Conservation (phyloP, 2,797 vertebrate genomes). For the Picus viridis region DNA sequence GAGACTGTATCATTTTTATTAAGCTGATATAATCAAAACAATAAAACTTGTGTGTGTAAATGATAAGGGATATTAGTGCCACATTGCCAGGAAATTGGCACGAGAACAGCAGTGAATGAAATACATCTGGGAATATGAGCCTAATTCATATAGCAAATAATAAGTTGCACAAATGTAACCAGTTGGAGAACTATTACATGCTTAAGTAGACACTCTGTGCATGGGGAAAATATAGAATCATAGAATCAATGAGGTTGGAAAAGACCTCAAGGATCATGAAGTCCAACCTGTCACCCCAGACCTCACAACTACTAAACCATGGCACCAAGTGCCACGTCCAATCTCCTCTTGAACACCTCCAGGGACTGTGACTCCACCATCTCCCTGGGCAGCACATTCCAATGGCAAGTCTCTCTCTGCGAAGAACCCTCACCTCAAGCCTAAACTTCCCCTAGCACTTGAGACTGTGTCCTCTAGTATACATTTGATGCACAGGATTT, state of each 20-base stretch:
- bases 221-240: not conserved
- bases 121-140: slow-evolving; percentile 49
- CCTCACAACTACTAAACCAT: too few relatives aligned
- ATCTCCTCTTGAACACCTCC: too few relatives aligned
- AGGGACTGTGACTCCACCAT: too few relatives aligned
- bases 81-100: slow-evolving; percentile 21
- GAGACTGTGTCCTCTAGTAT: not conserved
- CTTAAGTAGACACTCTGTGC: not conserved
- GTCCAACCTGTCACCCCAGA: too few relatives aligned
- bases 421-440: too few relatives aligned
- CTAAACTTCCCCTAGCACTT: too few relatives aligned
- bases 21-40: slow-evolving; percentile 12
- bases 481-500: not conserved
- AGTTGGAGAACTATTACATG: slow-evolving; percentile 7
- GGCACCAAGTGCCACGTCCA: too few relatives aligned
- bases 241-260: too few relatives aligned
- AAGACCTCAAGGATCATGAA: too few relatives aligned
- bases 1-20: slow-evolving; percentile 3
- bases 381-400: too few relatives aligned
- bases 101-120: slow-evolving; percentile 10
- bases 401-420: too few relatives aligned
- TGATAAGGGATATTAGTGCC: slow-evolving; percentile 26
- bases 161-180: slow-evolving; percentile 47
- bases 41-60: slow-evolving; percentile 19
- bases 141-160: slow-evolving; percentile 46